A percentile compares a stretch with the other conserved stretches of the same genome.
phyloP scores from a whole-genome alignment of 2,888 invertebrate genomes.

The Caradrina clavipalpis region DNA sequence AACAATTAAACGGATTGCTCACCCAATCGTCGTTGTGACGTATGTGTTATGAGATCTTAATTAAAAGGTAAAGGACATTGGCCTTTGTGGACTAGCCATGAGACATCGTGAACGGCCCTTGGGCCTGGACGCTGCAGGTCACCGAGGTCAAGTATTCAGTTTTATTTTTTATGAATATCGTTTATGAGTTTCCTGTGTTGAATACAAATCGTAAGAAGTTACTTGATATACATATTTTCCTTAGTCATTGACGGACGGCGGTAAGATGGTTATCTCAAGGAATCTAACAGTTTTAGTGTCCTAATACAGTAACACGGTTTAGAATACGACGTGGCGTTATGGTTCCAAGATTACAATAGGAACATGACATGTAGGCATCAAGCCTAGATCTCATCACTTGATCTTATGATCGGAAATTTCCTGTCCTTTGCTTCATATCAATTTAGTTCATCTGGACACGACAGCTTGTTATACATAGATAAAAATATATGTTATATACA shows the following conservation, averaged over 20 bases:
- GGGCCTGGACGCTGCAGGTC: conserved; percentile 34
- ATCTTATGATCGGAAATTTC: conserved; percentile 46
- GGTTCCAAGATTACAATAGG: conserved; percentile 40
- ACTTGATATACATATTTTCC: conserved; percentile 49
- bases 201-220: conserved; percentile 54
- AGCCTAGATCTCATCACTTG: conserved; percentile 27
- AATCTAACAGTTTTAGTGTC: conserved; percentile 15
- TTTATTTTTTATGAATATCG: conserved; percentile 55
- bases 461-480: conserved; percentile 26
- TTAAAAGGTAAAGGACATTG: conserved; percentile 80
- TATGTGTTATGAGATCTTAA: conserved; percentile 73
- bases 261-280: conserved; percentile 20
- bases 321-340: conserved; percentile 18
- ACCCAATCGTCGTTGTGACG: conserved; percentile 74
- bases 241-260: conserved; percentile 42
- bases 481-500: conserved; percentile 3
- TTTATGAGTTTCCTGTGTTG: conserved; percentile 59
- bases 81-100: conserved; percentile 63
- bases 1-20: conserved; percentile 79
- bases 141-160: conserved; percentile 46
- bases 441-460: conserved; percentile 38
- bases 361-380: conserved; percentile 1
- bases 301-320: conserved; percentile 11
- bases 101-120: conserved; percentile 47
- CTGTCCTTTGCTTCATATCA: conserved; percentile 52